These are phyloP conservation scores for Leucosticte australis DNA, from an alignment of 2,113 vertebrate species.

Conservation along the genomic window DNA sequence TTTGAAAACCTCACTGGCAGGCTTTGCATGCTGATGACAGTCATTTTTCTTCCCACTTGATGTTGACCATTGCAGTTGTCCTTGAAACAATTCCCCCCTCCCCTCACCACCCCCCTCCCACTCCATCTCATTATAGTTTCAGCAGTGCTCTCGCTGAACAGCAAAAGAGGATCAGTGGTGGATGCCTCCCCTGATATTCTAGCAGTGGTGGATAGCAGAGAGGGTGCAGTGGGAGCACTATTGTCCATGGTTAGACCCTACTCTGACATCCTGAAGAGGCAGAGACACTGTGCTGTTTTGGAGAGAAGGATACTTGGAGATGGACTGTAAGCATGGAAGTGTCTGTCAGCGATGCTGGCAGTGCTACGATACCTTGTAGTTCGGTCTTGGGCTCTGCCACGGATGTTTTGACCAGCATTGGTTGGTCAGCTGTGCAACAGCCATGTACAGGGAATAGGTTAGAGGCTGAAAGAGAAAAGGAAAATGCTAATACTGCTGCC, in stretches of 20 bases:
- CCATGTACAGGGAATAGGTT: not conserved
- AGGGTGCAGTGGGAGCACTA: not conserved
- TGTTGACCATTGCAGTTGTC: not conserved
- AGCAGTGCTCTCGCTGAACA: not conserved
- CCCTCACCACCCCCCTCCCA: too few relatives aligned
- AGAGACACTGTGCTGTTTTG: not conserved
- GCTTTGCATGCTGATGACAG: not conserved
- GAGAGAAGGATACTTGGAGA: not conserved
- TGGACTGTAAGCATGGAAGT: not conserved
- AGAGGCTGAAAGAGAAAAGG: not conserved
- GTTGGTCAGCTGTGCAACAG: not conserved
- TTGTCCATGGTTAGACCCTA: not conserved
- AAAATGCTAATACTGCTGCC: not conserved
- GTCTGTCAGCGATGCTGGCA: rapidly evolving
- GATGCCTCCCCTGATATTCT: not conserved
- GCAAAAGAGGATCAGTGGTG: not conserved
- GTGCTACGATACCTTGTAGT: not conserved
- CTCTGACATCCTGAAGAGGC: not conserved
- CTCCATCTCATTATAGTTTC: not conserved
- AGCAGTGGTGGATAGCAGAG: not conserved
- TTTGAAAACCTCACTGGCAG: not conserved
- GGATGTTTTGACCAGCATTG: not conserved
- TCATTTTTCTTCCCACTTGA: constrained; percentile 18
- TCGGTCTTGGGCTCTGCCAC: not conserved
- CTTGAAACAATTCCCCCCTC: not conserved